Evolutionary conservation across 2,888 invertebrate species (phyloP).

Genomic region (Gasteruption jaculator): DNA sequence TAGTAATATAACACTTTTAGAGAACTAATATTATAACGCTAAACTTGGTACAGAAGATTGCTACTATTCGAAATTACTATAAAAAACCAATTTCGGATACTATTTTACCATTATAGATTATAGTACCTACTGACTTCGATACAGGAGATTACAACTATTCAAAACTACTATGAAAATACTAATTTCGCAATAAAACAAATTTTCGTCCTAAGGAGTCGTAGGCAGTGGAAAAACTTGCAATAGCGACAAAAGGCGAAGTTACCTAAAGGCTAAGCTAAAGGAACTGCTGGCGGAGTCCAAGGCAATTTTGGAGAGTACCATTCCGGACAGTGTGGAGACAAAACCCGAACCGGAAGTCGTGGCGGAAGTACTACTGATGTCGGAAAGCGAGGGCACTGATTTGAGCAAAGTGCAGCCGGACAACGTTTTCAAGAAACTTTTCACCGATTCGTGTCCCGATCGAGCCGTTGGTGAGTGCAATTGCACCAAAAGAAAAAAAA

Average conservation of each 20-base stretch:
- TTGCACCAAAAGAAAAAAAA: not conserved
- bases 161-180: too few species aligned
- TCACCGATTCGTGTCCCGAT: constrained; percentile 19
- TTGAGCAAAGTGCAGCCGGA: constrained; percentile 22
- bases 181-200: too few species aligned
- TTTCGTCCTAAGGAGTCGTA: not conserved
- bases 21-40: too few species aligned
- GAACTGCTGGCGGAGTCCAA: constrained; percentile 24
- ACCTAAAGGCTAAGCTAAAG: constrained; percentile 19
- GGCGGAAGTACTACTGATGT: constrained; percentile 30
- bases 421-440: constrained; percentile 27
- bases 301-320: constrained; percentile 24
- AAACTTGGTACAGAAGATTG: too few species aligned
- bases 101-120: too few species aligned
- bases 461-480: constrained; percentile 19
- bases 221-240: constrained; percentile 8
- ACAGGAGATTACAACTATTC: too few species aligned
- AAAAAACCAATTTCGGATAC: too few species aligned
- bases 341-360: constrained; percentile 30
- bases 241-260: constrained; percentile 9
- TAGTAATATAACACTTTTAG: too few species aligned
- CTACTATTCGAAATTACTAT: too few species aligned
- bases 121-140: too few species aligned
- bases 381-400: constrained; percentile 25
- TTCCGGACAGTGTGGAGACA: constrained; percentile 22